phyloP scores from a whole-genome alignment of 2,888 invertebrate species.

The Merodon equestris region DNA sequence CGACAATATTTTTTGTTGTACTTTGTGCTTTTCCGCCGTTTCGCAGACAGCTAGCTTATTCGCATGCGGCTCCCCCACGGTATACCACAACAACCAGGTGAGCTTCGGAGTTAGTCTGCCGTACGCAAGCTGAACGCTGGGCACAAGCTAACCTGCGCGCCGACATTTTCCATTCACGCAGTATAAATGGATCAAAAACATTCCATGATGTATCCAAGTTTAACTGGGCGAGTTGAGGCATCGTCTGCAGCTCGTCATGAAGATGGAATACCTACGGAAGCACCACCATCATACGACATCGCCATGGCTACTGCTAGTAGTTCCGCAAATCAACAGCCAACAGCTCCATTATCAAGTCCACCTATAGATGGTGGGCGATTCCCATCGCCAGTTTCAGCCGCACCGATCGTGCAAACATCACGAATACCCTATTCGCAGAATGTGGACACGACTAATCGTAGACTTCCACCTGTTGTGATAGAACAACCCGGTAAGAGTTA shows the following conservation, averaged over 20 bases:
- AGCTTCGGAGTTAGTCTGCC: conserved; percentile 36
- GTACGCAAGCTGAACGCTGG: conserved; percentile 19
- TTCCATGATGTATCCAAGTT: conserved; percentile 76
- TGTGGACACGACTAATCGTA: conserved; percentile 19
- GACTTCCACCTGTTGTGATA: conserved; percentile 59
- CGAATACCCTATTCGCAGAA: conserved; percentile 32
- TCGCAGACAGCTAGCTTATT: conserved; percentile 39
- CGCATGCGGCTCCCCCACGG: neutral
- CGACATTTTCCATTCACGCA: neutral
- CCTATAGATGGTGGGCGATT: conserved; percentile 11
- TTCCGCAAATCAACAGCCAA: conserved; percentile 29
- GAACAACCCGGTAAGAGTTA: conserved; percentile 71
- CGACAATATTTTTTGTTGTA: conserved; percentile 21
- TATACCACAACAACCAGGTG: conserved; percentile 23
- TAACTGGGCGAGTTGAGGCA: conserved; percentile 62
- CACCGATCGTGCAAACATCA: conserved; percentile 4
- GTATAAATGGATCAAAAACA: conserved; percentile 75
- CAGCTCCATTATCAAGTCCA: conserved; percentile 1
- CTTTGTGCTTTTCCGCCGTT: conserved; percentile 41
- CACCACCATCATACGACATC: conserved; percentile 76
- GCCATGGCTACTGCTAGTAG: conserved; percentile 70
- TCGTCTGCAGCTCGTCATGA: conserved; percentile 65
- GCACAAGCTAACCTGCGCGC: conserved; percentile 3
- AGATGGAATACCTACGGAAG: conserved; percentile 71
- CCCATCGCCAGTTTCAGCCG: conserved; percentile 7